Evolutionary conservation across 2,888 invertebrate genomes (phyloP), one percentile per base, ranked within the genome.

Genomic region (Lissocephala sabroskyi): DNA sequence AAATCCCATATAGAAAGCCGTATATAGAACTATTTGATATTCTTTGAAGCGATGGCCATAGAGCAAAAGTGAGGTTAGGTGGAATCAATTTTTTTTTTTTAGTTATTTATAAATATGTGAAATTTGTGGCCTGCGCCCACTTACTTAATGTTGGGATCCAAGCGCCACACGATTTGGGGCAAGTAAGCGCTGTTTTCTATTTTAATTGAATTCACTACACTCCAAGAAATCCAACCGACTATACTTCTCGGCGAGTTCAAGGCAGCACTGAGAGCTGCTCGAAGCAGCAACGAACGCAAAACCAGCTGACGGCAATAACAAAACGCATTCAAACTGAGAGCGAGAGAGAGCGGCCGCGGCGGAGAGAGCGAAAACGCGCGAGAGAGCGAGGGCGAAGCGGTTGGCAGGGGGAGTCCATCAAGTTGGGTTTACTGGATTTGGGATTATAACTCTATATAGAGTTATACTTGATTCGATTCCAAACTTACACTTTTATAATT

Each of bases 231-330:
- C 29, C 19, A 53, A 58, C 43, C 13, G 36, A 56, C 47, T 45
- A 43, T 49, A 52, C 53, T 46, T 57, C 47, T 46, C 42, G 36
- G 52, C 53, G 71, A 62, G 68, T 56, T 57, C 52, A 53, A 54
- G 53, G 65, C 58, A 47, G 65, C 62, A 81, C 79, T 80, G 59
- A 80, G 73, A 52, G 55, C 45, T 36, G 32, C 55, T 32, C 65
- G 57, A 65, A 64, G 56, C 52, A 55, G 59, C 53, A 41, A 58
- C 56, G 55, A 61, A 61, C 52, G 56, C 53, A 48, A 10, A 57
- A 62, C 65, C 70, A 70, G 70, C 77, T 70, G 74, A 68, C 55
- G 36, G 36, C 29, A 44, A 29, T 6, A 39, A 19, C 49, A 49
- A 45, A 40, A 28, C 40, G 43, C 35, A 43, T 33, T 23, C 13